Base-by-base conservation (phyloP, 1,140 invertebrate species). In the Brachystomella parvula region DNA sequence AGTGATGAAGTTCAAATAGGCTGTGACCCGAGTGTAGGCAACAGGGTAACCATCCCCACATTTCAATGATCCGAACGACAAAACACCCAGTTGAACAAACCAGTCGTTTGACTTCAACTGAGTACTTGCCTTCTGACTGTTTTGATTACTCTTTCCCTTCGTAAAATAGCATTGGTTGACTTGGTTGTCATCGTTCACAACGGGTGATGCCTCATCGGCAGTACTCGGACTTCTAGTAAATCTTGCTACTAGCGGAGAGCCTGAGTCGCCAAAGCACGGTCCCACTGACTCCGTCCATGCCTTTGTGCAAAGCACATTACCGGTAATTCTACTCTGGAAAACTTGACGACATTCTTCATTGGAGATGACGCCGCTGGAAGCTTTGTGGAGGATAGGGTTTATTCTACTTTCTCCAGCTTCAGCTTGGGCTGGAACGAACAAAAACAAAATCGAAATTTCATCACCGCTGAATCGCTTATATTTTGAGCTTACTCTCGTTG, bases 41-140 rank as follows among this genome's bases (percentile, higher is more conserved):
- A 78, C 75, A 3, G 80, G 80, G 56, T 69, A 66, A n/a, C 78
- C 76, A 67, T 81, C 82, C 24, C 81, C 81, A 63, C 70, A 69
- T 3, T 73, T 68, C 31, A 69, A 68, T 53, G 77, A 73, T 39
- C 81, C 81, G 65, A 82, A 83, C 1, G 81, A 82, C 1, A 78
- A 77, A 47, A 81, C 65, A 61, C 82, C 82, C 35, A 82, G 47
- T 57, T 74, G 65, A 32, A 74, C 71, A 60, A 44, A 71, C 67
- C 67, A 71, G 15, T 69, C 65, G n/a, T 57, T 57, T 32, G 49
- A 47, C 3, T 64, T 44, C 44, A 15, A 24, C 12, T 15, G 26
- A 24, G 12, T 19, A 12, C 44, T 62, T 32, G 15, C 61, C 28
- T 47, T 9, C 28, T 35, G 3, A 24, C 21, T 44, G 12, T 67